Evolutionary conservation across 1,140 invertebrate genomes (phyloP).

Genomic region (Bombus pyrosoma): DNA sequence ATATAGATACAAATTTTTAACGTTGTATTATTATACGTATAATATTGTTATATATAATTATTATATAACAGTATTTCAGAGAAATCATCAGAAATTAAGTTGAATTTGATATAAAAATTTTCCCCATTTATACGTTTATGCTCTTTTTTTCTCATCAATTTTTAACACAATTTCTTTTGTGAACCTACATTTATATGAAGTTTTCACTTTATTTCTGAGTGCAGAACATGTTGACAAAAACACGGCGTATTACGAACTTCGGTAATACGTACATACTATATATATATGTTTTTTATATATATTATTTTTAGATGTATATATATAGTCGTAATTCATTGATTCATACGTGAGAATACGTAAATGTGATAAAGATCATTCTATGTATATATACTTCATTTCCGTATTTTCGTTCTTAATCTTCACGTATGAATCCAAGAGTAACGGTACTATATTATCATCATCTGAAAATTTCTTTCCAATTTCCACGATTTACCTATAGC

Average conservation of each 20-base stretch:
- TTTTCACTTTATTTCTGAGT: not conserved
- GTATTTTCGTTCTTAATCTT: not conserved
- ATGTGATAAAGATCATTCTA: too few relatives aligned
- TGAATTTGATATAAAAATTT: not conserved
- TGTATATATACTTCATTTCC: not conserved
- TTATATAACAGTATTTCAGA: too few relatives aligned
- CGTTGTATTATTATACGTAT: too few relatives aligned
- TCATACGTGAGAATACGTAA: not conserved
- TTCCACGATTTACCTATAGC: not conserved
- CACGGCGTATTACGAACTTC: not conserved
- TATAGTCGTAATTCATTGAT: not conserved
- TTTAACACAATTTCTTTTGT: not conserved
- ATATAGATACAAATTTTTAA: too few relatives aligned
- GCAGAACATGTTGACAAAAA: not conserved
- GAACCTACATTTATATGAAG: not conserved
- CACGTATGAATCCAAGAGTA: slow-evolving; percentile 36
- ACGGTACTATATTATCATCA: slow-evolving; percentile 23
- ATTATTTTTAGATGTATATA: not conserved
- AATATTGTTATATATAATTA: too few relatives aligned
- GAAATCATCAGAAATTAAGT: not conserved
- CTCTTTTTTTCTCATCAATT: not conserved
- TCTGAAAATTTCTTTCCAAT: slow-evolving; percentile 20
- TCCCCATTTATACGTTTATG: not conserved
- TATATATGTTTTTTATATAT: not conserved
- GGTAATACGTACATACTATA: too few relatives aligned